phyloP scores from a whole-genome alignment of 92 coral and sea anemone species.

The Zoanthus sansibaricus region DNA sequence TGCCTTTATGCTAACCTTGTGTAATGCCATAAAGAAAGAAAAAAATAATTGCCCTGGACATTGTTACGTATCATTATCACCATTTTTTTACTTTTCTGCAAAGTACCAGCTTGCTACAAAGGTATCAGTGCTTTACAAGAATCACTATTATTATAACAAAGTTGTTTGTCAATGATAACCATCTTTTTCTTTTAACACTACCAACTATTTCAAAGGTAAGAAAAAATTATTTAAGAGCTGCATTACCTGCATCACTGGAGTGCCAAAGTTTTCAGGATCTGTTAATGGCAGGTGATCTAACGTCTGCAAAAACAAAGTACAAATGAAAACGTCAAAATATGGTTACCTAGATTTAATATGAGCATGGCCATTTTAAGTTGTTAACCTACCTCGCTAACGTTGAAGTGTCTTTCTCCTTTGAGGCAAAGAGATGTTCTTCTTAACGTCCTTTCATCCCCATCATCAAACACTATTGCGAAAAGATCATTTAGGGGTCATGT shows the following conservation, averaged over 20 bases:
- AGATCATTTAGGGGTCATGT: background rate
- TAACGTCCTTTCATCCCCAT: slow-evolving; percentile 98
- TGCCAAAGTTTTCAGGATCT: slow-evolving; percentile 99
- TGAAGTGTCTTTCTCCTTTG: slow-evolving; percentile 96
- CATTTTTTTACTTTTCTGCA: background rate
- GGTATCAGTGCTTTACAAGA: background rate
- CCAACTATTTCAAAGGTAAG: background rate
- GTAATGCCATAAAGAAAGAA: background rate
- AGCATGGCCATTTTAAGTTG: background rate
- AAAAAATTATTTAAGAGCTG: background rate
- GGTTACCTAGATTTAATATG: background rate
- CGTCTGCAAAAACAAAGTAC: slow-evolving; percentile 69
- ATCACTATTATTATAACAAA: too few species aligned
- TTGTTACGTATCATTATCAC: background rate
- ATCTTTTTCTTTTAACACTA: too few species aligned
- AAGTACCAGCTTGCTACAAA: background rate
- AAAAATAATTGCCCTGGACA: background rate
- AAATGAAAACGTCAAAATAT: slow-evolving; percentile 35
- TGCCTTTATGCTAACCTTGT: background rate
- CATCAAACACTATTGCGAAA: slow-evolving; percentile 85
- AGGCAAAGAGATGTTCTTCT: slow-evolving; percentile 92
- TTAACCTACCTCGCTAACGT: slow-evolving; percentile 92
- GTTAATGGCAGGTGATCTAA: slow-evolving; percentile 98
- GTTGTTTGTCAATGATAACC: too few species aligned
- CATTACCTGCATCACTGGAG: slow-evolving; percentile 97